Conservation (phyloP, 1,140 invertebrate genomes). For the Bombus pascuorum region DNA sequence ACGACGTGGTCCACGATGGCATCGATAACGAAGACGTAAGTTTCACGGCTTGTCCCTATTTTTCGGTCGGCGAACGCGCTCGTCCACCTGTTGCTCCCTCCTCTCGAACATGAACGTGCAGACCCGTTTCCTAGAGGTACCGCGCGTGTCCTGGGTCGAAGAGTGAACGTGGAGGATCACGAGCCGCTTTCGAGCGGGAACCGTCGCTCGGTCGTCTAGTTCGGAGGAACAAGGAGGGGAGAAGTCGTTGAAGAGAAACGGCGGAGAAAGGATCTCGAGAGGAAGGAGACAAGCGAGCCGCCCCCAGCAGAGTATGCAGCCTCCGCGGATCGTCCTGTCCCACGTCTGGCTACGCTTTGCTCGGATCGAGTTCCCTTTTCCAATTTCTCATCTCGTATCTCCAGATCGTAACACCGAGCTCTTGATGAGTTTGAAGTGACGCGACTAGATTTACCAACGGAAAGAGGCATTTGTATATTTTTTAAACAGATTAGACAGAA, state of each 20-base stretch:
- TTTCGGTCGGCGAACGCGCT: slow-evolving; percentile 65
- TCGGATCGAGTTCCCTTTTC: slow-evolving; percentile 69
- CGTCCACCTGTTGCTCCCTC: slow-evolving; percentile 74
- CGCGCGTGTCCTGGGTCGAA: slow-evolving; percentile 24
- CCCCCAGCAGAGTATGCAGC: slow-evolving; percentile 81
- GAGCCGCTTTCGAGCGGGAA: slow-evolving; percentile 15
- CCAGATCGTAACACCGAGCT: not conserved
- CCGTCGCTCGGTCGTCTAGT: not conserved
- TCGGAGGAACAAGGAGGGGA: not conserved
- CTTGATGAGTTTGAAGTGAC: not conserved
- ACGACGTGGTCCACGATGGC: not conserved
- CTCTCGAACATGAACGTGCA: not conserved
- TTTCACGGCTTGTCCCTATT: slow-evolving; percentile 39
- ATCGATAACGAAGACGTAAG: slow-evolving; percentile 3
- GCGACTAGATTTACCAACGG: not conserved
- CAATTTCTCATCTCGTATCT: no score
- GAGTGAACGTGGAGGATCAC: slow-evolving; percentile 22
- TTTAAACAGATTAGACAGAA: not conserved
- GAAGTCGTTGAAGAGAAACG: not conserved
- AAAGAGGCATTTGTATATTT: not conserved
- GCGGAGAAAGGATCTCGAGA: slow-evolving; percentile 32
- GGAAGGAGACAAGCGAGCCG: slow-evolving; percentile 73
- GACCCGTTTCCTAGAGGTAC: slow-evolving; percentile 58
- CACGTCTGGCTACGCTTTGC: slow-evolving; percentile 72
- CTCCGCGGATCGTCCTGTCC: slow-evolving; percentile 74